Evolutionary conservation across 2,797 vertebrate species (phyloP), one percentile per base, ranked within the genome.

Genomic region (Chiroxiphia lanceolata): DNA sequence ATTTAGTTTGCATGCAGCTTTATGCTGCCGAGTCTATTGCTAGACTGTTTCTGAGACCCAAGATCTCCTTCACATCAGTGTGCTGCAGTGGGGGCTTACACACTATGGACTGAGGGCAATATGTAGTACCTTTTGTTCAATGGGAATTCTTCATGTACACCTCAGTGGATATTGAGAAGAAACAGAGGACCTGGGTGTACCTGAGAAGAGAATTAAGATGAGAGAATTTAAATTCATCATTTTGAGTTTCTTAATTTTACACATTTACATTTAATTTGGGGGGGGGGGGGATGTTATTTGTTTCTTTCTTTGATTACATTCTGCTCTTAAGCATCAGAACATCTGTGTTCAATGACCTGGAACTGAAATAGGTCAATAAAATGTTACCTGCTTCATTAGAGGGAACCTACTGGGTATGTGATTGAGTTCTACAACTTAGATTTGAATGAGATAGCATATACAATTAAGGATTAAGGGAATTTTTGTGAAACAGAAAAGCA

Each of bases 321-420:
- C 60, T 91, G 8, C 61, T 90, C 50, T 81, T 84, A 86, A 78
- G 63, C 65, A 78, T 84, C 57, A 76, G 25, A 79, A 92, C 42
- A 93, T 40, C 63, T 94, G 77, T 93, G 33, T 92, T 93, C 91
- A 90, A 90, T 91, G 64, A 94, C 44, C 53, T 79, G 50, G 36
- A 92, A 75, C 36, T 77, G 26, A 78, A 96, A 93, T 53, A 91
- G 85, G 82, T 92, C 84, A 88, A 80, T 95, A 86, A 93, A 94
- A 88, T 71, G 22, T 84, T 94, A 88, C 70, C 79, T 97, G 14
- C 20, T 6, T 86, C 63, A 80, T 88, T 88, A 91, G 38, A 71
- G 69, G 81, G 38, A 91, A 67, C 33, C 25, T 85, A 56, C 33
- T 79, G 83, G 12, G 42, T 90, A 42, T 53, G 42, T 70, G 69